Evolutionary conservation across 2,797 vertebrate genomes (phyloP).

Genomic region (Otus scops): DNA sequence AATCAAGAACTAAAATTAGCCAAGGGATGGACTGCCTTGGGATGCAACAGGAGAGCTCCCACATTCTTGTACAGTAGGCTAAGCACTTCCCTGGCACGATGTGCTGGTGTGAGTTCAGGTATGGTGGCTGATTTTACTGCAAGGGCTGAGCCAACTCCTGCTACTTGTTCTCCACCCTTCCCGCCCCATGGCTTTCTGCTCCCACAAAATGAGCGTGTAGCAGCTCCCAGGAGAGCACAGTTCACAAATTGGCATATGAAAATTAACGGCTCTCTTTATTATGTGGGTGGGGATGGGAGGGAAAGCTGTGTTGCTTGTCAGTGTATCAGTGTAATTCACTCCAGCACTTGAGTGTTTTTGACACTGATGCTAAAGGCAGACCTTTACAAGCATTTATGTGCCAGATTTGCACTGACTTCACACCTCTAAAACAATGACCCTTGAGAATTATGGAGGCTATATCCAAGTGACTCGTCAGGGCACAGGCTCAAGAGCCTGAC

Average conservation of each 20-base stretch:
- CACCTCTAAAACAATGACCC: background rate
- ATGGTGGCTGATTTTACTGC: background rate
- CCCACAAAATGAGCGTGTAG: rapidly evolving
- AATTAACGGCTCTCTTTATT: background rate
- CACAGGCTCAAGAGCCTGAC: background rate
- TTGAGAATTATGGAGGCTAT: background rate
- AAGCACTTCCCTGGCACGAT: rapidly evolving
- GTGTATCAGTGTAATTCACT: background rate
- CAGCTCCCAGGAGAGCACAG: background rate
- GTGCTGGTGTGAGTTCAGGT: background rate
- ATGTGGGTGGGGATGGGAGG: background rate
- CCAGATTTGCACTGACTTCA: background rate
- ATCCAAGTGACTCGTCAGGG: background rate
- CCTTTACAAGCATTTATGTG: background rate
- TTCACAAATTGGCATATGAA: background rate
- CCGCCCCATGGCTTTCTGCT: background rate
- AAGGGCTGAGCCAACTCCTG: background rate
- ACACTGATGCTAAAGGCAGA: background rate
- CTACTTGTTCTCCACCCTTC: background rate
- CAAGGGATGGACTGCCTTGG: background rate
- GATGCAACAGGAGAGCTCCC: background rate
- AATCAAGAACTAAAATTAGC: background rate
- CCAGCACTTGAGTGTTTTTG: background rate
- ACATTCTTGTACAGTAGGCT: background rate
- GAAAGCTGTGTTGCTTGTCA: background rate